These are phyloP conservation scores for Rugalucina vietnamica DNA, from an alignment of 2,888 invertebrate genomes.

Conservation along the genomic window DNA sequence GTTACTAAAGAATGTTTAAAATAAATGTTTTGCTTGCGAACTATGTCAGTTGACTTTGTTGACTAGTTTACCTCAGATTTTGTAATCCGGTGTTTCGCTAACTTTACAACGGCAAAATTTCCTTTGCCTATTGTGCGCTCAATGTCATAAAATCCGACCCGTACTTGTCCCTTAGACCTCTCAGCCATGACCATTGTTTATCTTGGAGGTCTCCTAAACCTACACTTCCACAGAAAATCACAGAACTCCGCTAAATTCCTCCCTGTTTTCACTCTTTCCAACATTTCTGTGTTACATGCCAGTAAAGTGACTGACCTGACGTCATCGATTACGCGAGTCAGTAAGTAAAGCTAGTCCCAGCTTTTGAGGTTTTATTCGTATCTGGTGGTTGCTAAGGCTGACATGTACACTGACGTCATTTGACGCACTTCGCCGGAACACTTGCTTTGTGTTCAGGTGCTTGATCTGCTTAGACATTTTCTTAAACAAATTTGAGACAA, in stretches of 20 bases:
- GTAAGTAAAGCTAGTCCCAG: conserved; percentile 55
- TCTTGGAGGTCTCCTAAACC: conserved; percentile 54
- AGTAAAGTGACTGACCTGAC: conserved; percentile 54
- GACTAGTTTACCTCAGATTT: conserved; percentile 96
- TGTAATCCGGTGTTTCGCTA: conserved; percentile 98
- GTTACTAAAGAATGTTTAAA: too few species aligned
- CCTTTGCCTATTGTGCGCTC: conserved; percentile 99
- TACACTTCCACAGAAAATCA: conserved; percentile 58
- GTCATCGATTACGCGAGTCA: conserved; percentile 62
- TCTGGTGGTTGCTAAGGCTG: conserved; percentile 77
- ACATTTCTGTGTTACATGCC: conserved; percentile 55
- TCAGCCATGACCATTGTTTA: conserved; percentile 78
- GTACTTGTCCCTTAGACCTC: conserved; percentile 74
- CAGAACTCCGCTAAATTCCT: conserved; percentile 54
- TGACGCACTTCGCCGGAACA: conserved; percentile 50
- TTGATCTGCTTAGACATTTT: too few species aligned
- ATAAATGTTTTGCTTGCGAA: too few species aligned
- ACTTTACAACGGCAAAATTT: conserved; percentile 99
- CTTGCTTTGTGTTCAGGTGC: too few species aligned
- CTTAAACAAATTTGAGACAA: too few species aligned
- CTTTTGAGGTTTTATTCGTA: conserved; percentile 70
- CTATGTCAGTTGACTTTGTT: too few species aligned
- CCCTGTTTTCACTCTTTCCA: conserved; percentile 51
- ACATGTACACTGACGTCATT: conserved; percentile 62
- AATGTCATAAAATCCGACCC: conserved; percentile 98